Conservation (phyloP, 2,888 invertebrate species). For the Acronicta leporina region DNA sequence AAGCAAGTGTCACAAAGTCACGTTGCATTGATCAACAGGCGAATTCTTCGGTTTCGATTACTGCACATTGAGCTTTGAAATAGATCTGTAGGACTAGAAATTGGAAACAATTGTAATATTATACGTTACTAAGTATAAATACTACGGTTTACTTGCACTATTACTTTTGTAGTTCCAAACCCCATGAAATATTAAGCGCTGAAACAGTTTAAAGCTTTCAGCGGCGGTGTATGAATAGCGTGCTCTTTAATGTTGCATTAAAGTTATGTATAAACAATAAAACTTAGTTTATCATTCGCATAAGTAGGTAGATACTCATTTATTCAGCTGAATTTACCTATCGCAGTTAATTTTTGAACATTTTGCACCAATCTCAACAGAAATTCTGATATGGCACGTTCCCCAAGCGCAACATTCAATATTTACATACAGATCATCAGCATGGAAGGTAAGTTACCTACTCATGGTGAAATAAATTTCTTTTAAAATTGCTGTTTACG, state of each 20-base stretch:
- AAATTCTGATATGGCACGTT: conserved; percentile 7
- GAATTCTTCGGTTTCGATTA: conserved; percentile 47
- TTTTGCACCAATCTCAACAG: no score
- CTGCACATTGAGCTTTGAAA: conserved; percentile 52
- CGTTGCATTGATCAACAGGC: conserved; percentile 47
- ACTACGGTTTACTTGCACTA: not conserved
- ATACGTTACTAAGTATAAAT: not conserved
- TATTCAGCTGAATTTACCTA: no score
- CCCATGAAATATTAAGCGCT: not conserved
- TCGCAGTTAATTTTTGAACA: no score
- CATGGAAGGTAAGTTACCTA: conserved; percentile 25
- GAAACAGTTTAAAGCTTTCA: not conserved
- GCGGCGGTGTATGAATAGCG: not conserved
- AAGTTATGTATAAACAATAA: no score
- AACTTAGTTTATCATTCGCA: no score
- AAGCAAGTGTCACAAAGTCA: conserved; percentile 43
- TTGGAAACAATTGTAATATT: conserved; percentile 27
- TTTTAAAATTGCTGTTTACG: conserved; percentile 46
- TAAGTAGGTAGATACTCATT: no score
- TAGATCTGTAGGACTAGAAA: conserved; percentile 36
- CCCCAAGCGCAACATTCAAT: conserved; percentile 6
- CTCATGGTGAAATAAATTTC: conserved; percentile 33
- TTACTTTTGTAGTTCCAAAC: not conserved
- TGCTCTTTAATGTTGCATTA: no score
- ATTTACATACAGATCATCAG: conserved; percentile 15